Percentiles rank a stretch among this genome's conserved stretches.
Evolutionary conservation across 2,113 vertebrate genomes (phyloP).

Genomic region (Salminus brasiliensis): DNA sequence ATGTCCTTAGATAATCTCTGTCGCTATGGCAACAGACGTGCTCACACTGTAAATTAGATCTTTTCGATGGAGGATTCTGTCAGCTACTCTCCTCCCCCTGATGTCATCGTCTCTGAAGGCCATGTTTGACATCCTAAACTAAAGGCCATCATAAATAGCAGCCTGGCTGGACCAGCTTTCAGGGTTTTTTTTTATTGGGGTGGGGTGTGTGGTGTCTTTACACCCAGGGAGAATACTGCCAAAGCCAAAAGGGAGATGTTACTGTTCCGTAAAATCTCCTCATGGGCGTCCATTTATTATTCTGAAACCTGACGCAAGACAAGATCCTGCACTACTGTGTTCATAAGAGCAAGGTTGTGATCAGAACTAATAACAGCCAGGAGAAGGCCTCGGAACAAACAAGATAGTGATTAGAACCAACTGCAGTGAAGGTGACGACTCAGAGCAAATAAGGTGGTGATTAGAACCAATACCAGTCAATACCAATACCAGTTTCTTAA

Average conservation of each 20-base stretch:
- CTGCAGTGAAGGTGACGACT: too few species aligned
- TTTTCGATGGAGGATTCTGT: not conserved
- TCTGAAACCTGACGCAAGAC: not conserved
- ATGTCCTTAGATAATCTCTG: constrained; percentile 9
- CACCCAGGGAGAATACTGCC: too few species aligned
- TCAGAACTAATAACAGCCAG: too few species aligned
- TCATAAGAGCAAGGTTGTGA: too few species aligned
- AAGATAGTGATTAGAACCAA: too few species aligned
- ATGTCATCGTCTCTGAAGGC: not conserved
- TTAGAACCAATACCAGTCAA: too few species aligned
- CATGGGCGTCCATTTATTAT: not conserved
- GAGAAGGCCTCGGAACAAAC: too few species aligned
- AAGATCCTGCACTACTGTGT: too few species aligned
- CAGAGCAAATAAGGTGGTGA: too few species aligned
- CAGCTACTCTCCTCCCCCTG: not conserved
- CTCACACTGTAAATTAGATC: not conserved
- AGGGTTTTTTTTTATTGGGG: not conserved
- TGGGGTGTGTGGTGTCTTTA: not conserved
- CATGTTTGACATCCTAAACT: not conserved
- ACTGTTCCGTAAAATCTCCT: not conserved
- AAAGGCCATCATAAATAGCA: not conserved
- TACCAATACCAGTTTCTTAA: too few species aligned
- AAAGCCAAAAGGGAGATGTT: not conserved
- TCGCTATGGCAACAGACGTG: constrained; percentile 7
- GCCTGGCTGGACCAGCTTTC: not conserved